Base-by-base conservation (phyloP, 1,140 invertebrate genomes). In the Macrotrachela quadricornifera region DNA sequence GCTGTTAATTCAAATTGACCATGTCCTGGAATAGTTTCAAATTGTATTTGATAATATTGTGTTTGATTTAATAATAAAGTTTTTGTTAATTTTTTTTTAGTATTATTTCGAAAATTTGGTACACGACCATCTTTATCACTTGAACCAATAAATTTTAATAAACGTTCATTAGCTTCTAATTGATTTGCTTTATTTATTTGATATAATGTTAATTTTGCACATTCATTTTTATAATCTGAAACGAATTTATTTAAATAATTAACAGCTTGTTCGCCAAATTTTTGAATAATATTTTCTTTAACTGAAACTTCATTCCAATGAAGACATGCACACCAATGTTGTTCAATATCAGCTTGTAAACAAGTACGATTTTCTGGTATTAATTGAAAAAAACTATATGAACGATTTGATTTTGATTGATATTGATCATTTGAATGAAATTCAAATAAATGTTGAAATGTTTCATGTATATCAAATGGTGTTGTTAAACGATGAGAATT, bases 281-380 rank as follows among this genome's bases (percentile, higher is more conserved):
- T 67, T 64, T 52, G 67, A 56, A 49, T 70, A 44, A 69, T 69
- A 38, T 59, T 51, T 46, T 73, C 61, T 0, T 64, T 67, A 0
- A 60, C 41, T 39, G 66, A 50, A 1, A 79, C 63, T 56, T 72
- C 62, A 58, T 77, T 62, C 82, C 84, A 88, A 6, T 76, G 74
- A 6, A 90, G 70, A 62, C 87, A 94, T 15, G 84, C 80, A 62
- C 88, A 94, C 87, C 87, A 94, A 67, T 92, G 87, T 0, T 85
- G 79, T 62, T 85, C 82, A 48, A 92, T 84, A 37, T 78, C 82
- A 6, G 86, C 86, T 66, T 86, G 77, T n/a, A 75, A 72, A 64
- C 86, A 91, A 6, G 80, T 82, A 46, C 85, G 72, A 45, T 79
- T 74, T 56, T 78, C 73, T 11, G 70, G 65, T 17, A 72, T 64